Evolutionary conservation across 1,140 invertebrate genomes (phyloP).

Genomic region (Procambarus clarkii): DNA sequence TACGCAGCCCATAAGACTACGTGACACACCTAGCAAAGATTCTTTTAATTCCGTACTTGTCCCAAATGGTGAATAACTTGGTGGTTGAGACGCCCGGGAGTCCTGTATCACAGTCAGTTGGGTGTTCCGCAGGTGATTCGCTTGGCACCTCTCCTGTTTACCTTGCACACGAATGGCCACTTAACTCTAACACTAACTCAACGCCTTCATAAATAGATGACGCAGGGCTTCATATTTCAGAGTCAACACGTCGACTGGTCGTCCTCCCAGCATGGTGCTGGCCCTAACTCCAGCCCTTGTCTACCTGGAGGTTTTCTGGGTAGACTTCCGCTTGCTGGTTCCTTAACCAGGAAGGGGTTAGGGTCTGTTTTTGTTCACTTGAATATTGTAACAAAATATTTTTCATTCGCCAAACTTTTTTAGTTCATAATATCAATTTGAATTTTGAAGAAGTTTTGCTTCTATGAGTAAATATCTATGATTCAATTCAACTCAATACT

Average conservation of each 20-base stretch:
- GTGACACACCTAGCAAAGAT: too few species aligned
- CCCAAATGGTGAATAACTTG: too few species aligned
- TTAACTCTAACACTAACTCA: constrained; percentile 20
- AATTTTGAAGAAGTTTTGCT: too few species aligned
- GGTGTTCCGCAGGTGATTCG: constrained; percentile 11
- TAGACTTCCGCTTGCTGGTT: not conserved
- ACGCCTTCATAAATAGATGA: constrained; percentile 27
- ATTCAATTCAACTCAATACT: too few species aligned
- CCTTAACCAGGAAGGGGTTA: not conserved
- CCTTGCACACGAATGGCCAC: constrained; percentile 23
- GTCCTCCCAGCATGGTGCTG: constrained; percentile 4
- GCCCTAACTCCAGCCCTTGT: not conserved
- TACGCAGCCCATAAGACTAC: too few species aligned
- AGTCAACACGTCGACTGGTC: not conserved
- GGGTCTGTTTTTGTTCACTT: too few species aligned
- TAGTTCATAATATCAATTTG: too few species aligned
- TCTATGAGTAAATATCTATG: too few species aligned
- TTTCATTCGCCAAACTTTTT: too few species aligned
- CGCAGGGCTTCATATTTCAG: constrained; percentile 13
- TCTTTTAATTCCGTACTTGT: too few species aligned
- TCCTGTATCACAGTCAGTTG: not conserved
- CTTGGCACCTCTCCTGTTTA: constrained; percentile 22
- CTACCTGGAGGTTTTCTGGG: not conserved
- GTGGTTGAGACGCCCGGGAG: not conserved
- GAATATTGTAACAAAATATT: too few species aligned